Base-by-base conservation (phyloP, 2,888 invertebrate species). In the Ormyrus nitidulus region DNA sequence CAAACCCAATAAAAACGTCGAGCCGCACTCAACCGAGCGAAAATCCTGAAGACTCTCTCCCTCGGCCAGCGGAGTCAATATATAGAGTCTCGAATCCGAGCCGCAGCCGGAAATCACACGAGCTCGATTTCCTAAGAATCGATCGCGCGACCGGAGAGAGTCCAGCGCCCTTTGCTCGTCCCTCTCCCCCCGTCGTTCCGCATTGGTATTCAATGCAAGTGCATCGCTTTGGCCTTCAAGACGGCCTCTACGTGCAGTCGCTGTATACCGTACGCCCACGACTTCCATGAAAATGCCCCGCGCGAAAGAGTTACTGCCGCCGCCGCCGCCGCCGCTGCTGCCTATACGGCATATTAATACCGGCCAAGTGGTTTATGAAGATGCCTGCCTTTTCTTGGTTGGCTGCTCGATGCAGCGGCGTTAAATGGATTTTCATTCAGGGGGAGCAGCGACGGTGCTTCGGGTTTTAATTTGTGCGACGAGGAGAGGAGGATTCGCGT, bases 211-310 rank as follows among this genome's bases (percentile, higher is more conserved):
- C 74, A 48, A 65, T 46, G 70, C 79, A 65, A 79, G 79, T 78
- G 72, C 72, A 78, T 34, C 65, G 56, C 69, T 73, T 13, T 79
- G 79, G 70, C 79, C 79, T 79, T 79, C 79, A 71, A 59, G 70
- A 75, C 75, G 79, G 75, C 79, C 79, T 79, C 79, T 59, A 70
- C 70, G 58, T 65, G 71, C 51, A 19, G 6, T 49, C 66, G 48
- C 54, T 65, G 10, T 58, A 51, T 51, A 58, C 66, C 66, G 65
- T 58, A 77, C 72, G 54, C 77, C 77, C 61, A 71, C 70, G 54
- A 75, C 48, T 75, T 62, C 54, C 62, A 62, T 69, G 69, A 59
- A 76, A 76, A 76, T 51, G 13, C 74, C 34, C 19, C 19, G 19
- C 19, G 19, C 19, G 19, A 19, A 19, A 19, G 19, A 19, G 19